Evolutionary conservation across 1,140 invertebrate genomes (phyloP).

Genomic region (Maconellicoccus hirsutus): DNA sequence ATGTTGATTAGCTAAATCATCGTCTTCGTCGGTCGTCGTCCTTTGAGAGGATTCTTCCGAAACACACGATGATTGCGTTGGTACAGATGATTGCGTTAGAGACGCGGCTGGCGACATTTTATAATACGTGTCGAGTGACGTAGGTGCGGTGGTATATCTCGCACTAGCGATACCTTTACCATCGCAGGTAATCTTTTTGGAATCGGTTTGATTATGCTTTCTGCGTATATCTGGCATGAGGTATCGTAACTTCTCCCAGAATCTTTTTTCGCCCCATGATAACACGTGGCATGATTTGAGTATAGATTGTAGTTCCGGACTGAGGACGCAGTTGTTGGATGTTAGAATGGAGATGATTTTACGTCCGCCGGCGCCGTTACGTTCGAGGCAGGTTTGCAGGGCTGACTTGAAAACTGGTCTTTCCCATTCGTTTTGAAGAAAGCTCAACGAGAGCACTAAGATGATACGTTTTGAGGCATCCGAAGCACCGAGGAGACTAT

Average conservation of each 20-base stretch:
- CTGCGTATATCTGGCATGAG: conserved; percentile 60
- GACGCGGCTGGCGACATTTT: conserved; percentile 34
- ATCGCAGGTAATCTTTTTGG: conserved; percentile 35
- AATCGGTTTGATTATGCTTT: conserved; percentile 28
- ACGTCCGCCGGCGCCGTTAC: conserved; percentile 42
- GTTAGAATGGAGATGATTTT: conserved; percentile 76
- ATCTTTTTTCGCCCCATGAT: conserved; percentile 82
- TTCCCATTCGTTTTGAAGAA: conserved; percentile 87
- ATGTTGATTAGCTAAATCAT: conserved; percentile 43
- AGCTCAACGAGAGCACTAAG: conserved; percentile 81
- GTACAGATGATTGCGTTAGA: conserved; percentile 36
- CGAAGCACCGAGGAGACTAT: conserved; percentile 79
- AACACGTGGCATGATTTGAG: conserved; percentile 69
- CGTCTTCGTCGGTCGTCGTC: conserved; percentile 43
- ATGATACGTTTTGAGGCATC: conserved; percentile 81
- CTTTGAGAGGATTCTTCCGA: conserved; percentile 47
- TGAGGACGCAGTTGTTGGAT: conserved; percentile 68
- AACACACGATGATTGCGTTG: conserved; percentile 49
- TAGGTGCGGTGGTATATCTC: conserved; percentile 45
- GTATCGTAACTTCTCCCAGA: conserved; percentile 88
- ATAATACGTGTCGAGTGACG: conserved; percentile 41
- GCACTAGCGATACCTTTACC: conserved; percentile 38
- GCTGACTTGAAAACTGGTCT: conserved; percentile 86
- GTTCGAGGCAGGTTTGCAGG: conserved; percentile 63
- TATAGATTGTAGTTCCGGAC: conserved; percentile 73